Evolutionary conservation across 2,888 invertebrate genomes (phyloP).

Genomic region (Cataglyphis rosenhaueri): DNA sequence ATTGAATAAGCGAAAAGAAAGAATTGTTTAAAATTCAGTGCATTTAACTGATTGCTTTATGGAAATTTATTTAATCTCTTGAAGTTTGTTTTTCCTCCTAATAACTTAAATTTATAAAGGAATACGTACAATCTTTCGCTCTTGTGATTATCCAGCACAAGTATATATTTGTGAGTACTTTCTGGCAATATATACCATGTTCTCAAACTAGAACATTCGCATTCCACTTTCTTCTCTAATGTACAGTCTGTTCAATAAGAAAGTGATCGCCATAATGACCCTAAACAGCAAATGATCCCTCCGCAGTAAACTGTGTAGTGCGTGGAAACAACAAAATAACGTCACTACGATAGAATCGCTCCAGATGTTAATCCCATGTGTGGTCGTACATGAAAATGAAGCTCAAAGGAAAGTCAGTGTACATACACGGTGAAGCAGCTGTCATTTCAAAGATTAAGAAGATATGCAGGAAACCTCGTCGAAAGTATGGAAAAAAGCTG

Average conservation of each 20-base stretch:
- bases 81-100: not conserved
- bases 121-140: not conserved
- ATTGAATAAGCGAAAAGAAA: not conserved
- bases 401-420: no score
- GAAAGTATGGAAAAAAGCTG: no score
- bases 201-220: not conserved
- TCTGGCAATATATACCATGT: not conserved
- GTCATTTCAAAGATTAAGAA: no score
- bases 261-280: no score
- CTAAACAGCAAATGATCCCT: no score
- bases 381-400: no score
- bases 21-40: not conserved
- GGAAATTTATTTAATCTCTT: not conserved
- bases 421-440: no score
- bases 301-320: no score
- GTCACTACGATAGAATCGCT: no score
- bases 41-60: constrained; percentile 8
- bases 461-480: no score
- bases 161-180: not conserved
- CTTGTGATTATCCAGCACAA: not conserved
- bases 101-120: not conserved
- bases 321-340: no score
- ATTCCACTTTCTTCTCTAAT: not conserved
- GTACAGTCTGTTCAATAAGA: not conserved
- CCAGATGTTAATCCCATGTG: no score